Evolutionary conservation across 2,888 invertebrate genomes (phyloP).

Genomic region (Catotricha subobsoleta): DNA sequence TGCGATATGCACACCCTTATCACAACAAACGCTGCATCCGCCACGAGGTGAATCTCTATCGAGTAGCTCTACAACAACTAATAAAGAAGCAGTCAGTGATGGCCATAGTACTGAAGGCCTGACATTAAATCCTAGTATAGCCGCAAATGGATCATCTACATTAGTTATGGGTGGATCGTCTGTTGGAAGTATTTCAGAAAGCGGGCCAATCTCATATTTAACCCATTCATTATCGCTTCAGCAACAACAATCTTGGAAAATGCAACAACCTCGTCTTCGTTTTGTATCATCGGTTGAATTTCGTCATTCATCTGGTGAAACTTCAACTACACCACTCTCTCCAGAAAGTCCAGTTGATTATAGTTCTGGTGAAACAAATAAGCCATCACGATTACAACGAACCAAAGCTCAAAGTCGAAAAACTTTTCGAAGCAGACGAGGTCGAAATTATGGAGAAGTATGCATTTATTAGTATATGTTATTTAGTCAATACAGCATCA

Average conservation of each 20-base stretch:
- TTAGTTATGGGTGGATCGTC: constrained; percentile 4
- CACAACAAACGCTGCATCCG: constrained; percentile 30
- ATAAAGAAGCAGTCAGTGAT: constrained; percentile 26
- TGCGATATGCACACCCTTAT: constrained; percentile 27
- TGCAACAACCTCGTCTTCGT: constrained; percentile 47
- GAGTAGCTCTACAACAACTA: constrained; percentile 36
- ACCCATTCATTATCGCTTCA: constrained; percentile 29
- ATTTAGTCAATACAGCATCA: background rate
- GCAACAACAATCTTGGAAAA: constrained; percentile 26
- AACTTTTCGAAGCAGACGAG: constrained; percentile 74
- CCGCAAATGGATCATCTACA: constrained; percentile 18
- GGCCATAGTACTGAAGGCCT: constrained; percentile 24
- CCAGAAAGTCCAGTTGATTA: constrained; percentile 53
- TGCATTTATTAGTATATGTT: background rate
- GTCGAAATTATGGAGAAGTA: constrained; percentile 36
- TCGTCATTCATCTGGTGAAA: constrained; percentile 64
- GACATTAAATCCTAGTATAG: constrained; percentile 8
- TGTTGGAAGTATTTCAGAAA: constrained; percentile 15
- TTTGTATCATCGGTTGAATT: constrained; percentile 70
- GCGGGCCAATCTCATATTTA: constrained; percentile 29
- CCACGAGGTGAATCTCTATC: constrained; percentile 40
- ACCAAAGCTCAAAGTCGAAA: constrained; percentile 88
- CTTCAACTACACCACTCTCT: constrained; percentile 54
- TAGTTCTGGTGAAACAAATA: constrained; percentile 42
- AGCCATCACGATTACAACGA: constrained; percentile 60